Evolutionary conservation across 2,888 invertebrate genomes (phyloP).

Genomic region (Mactromeris polynyma): DNA sequence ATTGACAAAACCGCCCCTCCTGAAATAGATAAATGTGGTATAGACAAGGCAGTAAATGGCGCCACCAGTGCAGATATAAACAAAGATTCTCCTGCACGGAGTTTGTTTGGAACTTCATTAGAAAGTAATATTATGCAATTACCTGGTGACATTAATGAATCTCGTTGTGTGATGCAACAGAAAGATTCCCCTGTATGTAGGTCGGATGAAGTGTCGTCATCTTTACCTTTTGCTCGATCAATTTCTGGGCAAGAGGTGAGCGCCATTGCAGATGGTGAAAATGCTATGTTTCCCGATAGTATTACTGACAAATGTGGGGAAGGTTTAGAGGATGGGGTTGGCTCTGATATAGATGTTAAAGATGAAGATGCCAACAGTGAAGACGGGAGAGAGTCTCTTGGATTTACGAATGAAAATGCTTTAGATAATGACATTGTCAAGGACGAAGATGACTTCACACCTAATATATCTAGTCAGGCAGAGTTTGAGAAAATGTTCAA

Average conservation of each 20-base stretch:
- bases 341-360: not conserved
- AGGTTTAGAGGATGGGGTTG: not conserved
- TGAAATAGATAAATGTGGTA: not conserved
- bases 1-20: slow-evolving; percentile 10
- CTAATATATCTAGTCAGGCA: slow-evolving; percentile 60
- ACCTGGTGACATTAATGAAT: slow-evolving; percentile 18
- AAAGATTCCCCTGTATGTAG: slow-evolving; percentile 24
- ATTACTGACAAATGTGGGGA: slow-evolving; percentile 19
- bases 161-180: slow-evolving; percentile 22
- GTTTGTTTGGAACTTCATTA: slow-evolving; percentile 14
- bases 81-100: not conserved
- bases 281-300: slow-evolving; percentile 83
- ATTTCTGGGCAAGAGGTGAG: slow-evolving; percentile 63
- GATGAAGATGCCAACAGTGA: slow-evolving; percentile 6
- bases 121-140: slow-evolving; percentile 2
- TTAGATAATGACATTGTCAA: not conserved
- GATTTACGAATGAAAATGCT: not conserved
- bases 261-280: slow-evolving; percentile 78
- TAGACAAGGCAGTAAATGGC: not conserved
- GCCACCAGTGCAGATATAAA: not conserved
- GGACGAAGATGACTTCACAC: slow-evolving; percentile 27
- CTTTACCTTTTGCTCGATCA: slow-evolving; percentile 11
- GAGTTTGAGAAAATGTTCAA: slow-evolving; percentile 53
- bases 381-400: not conserved
- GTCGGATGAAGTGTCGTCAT: slow-evolving; percentile 29